phyloP scores from a whole-genome alignment of 2,113 vertebrate genomes.

The Pycnonotus jocosus region DNA sequence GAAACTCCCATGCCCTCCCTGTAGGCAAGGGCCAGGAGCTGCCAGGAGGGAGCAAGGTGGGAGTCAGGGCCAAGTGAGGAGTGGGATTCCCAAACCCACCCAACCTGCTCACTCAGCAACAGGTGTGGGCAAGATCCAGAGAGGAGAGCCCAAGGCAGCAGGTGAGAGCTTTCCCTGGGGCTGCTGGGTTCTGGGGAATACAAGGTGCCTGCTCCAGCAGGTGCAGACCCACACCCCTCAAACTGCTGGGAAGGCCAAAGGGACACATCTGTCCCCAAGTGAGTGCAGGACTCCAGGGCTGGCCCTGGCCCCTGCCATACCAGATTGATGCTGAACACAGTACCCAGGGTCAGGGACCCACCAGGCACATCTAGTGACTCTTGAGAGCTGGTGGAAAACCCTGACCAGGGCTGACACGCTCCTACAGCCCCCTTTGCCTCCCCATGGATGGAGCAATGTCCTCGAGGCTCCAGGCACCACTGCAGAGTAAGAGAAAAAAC shows the following conservation, averaged over 20 bases:
- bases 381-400: background rate
- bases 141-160: background rate
- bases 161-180: background rate
- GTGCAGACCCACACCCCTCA: background rate
- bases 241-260: background rate
- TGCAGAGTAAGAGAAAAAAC: accelerated
- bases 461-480: background rate
- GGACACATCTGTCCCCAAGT: background rate
- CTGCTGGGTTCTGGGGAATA: background rate
- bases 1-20: background rate
- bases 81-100: background rate
- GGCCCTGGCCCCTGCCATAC: accelerated
- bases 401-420: background rate
- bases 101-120: background rate
- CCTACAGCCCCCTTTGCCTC: background rate
- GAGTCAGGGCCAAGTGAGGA: background rate
- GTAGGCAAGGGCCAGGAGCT: background rate
- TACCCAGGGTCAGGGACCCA: background rate
- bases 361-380: accelerated
- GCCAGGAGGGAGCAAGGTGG: background rate
- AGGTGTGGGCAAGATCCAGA: background rate
- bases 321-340: background rate
- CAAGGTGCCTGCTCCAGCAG: accelerated
- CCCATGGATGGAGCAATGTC: accelerated
- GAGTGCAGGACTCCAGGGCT: background rate